Percentiles rank a stretch among this genome's conserved stretches.
Evolutionary conservation across 2,888 invertebrate species (phyloP).

Genomic region (Alviniconcha strummeri): DNA sequence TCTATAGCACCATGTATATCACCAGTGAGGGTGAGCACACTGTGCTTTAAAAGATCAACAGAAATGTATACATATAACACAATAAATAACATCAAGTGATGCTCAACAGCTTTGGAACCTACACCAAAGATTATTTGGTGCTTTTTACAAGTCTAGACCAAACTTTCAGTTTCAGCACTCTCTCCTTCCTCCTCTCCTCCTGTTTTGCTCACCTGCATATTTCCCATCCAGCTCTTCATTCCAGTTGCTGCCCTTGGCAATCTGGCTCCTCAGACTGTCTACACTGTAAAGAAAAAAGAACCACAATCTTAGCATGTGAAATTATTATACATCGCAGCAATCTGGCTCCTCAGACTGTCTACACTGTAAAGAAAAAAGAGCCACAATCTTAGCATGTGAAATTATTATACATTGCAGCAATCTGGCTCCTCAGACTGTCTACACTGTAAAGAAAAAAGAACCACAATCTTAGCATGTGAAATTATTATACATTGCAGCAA

Average conservation of each 20-base stretch:
- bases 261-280: conserved; percentile 55
- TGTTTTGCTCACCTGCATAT: conserved; percentile 52
- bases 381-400: neutral
- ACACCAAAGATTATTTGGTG: too few species aligned
- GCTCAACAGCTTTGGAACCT: too few species aligned
- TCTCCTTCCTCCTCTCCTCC: too few species aligned
- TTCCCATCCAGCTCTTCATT: conserved; percentile 57
- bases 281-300: conserved; percentile 46
- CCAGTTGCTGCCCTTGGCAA: conserved; percentile 58
- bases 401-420: conserved; percentile 34
- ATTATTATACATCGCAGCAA: conserved; percentile 31
- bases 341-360: conserved; percentile 54
- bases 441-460: conserved; percentile 45
- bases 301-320: neutral
- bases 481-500: conserved; percentile 34
- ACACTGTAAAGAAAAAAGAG: conserved; percentile 45
- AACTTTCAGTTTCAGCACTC: too few species aligned
- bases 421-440: conserved; percentile 54
- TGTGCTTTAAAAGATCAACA: too few species aligned
- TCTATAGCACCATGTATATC: too few species aligned
- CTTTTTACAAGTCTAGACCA: too few species aligned
- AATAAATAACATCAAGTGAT: too few species aligned
- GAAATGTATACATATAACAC: too few species aligned
- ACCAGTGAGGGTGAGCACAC: too few species aligned
- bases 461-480: neutral